phyloP scores from a whole-genome alignment of 2,888 invertebrate species.

The Agrochola lychnidis region DNA sequence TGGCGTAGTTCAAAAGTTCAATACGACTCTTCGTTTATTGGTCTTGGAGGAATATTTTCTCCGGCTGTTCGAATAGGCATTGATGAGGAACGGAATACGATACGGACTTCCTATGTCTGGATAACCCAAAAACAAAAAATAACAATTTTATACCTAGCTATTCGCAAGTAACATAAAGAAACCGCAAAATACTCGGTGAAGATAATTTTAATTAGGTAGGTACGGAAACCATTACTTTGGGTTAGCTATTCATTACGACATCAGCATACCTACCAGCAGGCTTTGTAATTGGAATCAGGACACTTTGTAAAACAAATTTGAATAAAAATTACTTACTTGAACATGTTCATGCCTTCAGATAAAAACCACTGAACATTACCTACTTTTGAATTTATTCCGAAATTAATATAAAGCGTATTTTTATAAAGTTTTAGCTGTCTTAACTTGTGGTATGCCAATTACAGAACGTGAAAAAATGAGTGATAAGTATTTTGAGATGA shows the following conservation, averaged over 20 bases:
- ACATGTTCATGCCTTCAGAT: neutral
- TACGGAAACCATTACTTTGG: neutral
- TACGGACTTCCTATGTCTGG: neutral
- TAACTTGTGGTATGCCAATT: neutral
- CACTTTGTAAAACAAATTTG: conserved; percentile 2
- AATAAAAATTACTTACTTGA: neutral
- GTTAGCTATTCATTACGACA: conserved; percentile 4
- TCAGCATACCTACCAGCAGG: neutral
- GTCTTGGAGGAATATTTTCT: conserved; percentile 33
- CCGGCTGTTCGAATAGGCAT: conserved; percentile 9
- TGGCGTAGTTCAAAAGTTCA: conserved; percentile 36
- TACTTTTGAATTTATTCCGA: neutral
- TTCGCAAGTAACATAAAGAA: neutral
- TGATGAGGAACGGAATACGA: conserved; percentile 15
- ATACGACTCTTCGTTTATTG: conserved; percentile 29
- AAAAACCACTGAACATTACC: neutral
- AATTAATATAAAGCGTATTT: neutral
- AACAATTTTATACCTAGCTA: neutral
- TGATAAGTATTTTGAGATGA: neutral
- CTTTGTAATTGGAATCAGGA: conserved; percentile 2
- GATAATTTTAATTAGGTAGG: neutral
- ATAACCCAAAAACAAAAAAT: neutral
- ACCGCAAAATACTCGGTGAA: neutral
- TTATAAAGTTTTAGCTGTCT: neutral
- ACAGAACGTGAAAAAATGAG: neutral